These are phyloP conservation scores for Bombus fervidus DNA, from an alignment of 1,140 invertebrate species.

Conservation along the genomic window DNA sequence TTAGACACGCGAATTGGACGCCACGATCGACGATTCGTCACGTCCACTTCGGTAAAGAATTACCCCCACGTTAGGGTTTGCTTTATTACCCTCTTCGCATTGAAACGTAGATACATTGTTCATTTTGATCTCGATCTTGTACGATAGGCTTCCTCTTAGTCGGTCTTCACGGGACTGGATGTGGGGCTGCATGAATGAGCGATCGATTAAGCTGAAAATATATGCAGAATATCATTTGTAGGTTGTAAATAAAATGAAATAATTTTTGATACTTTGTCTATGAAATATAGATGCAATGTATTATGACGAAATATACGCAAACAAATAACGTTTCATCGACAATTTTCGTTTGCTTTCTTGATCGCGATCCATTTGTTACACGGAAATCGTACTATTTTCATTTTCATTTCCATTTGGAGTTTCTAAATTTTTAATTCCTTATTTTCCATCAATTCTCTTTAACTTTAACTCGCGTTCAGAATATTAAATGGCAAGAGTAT, in stretches of 20 bases:
- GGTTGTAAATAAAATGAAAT: neutral
- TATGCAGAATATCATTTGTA: neutral
- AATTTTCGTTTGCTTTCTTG: neutral
- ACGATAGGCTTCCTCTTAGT: neutral
- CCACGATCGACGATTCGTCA: constrained; percentile 21
- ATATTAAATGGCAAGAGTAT: too few species aligned
- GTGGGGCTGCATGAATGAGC: too few species aligned
- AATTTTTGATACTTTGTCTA: neutral
- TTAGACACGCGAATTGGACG: constrained; percentile 25
- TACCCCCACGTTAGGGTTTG: neutral
- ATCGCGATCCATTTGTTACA: neutral
- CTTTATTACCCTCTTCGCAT: neutral
- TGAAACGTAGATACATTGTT: neutral
- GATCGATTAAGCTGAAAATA: too few species aligned
- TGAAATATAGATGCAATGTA: neutral
- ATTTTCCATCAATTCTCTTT: too few species aligned
- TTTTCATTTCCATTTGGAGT: neutral
- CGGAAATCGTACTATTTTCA: neutral
- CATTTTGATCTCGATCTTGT: neutral
- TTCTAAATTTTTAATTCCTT: too few species aligned
- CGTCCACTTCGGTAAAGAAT: constrained; percentile 15
- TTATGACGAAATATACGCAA: neutral
- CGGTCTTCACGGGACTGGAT: neutral
- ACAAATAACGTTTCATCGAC: neutral
- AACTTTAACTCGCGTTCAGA: too few species aligned